These are phyloP conservation scores for Drosophila navojoa DNA, from an alignment of 1,140 invertebrate genomes.

Conservation along the genomic window DNA sequence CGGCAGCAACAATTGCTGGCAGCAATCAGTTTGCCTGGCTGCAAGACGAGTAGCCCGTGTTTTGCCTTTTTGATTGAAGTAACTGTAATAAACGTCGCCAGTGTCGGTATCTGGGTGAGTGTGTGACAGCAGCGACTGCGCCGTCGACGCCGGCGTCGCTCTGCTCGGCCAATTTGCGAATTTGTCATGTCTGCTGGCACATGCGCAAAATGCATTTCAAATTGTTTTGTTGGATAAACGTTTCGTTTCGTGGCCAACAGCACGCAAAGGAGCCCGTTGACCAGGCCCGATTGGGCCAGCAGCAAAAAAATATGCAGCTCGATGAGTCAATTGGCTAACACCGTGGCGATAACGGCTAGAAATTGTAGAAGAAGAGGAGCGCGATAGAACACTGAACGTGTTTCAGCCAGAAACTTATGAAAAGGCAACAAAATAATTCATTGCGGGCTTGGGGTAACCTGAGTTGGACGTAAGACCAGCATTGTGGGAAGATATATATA, in stretches of 20 bases:
- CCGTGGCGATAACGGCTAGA: not conserved
- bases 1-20: conserved; percentile 24
- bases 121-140: conserved; percentile 59
- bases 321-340: conserved; percentile 3
- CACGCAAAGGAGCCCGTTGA: conserved; percentile 64
- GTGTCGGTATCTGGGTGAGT: conserved; percentile 71
- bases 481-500: too few relatives aligned
- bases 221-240: conserved; percentile 38
- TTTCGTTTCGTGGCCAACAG: conserved; percentile 37
- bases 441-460: too few relatives aligned
- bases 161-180: conserved; percentile 30
- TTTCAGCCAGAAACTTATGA: not conserved
- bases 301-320: not conserved
- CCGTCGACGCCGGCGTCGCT: conserved; percentile 22
- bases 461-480: too few relatives aligned
- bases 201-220: conserved; percentile 45
- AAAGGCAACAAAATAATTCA: too few relatives aligned
- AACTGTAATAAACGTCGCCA: conserved; percentile 64
- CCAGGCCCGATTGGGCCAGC: not conserved
- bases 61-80: conserved; percentile 66
- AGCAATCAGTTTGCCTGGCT: not conserved
- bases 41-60: conserved; percentile 47
- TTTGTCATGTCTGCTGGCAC: conserved; percentile 53
- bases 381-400: conserved; percentile 5
- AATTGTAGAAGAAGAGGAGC: not conserved